Conservation (phyloP, 2,888 invertebrate genomes). For the Ophioninae sp. region DNA sequence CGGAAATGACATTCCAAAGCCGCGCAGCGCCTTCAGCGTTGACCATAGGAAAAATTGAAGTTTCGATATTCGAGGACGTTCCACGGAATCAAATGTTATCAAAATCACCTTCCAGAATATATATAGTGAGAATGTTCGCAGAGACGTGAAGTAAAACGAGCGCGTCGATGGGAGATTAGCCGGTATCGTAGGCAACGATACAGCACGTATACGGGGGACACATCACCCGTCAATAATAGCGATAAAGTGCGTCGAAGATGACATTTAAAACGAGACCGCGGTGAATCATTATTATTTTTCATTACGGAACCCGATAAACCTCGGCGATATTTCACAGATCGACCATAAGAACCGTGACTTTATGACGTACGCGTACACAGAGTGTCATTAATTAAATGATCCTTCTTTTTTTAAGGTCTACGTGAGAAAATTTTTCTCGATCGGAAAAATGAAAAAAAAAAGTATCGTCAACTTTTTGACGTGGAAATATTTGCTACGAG, state of each 20-base stretch:
- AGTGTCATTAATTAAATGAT: not conserved
- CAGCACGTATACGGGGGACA: not conserved
- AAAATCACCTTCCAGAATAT: too few relatives aligned
- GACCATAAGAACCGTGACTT: not conserved
- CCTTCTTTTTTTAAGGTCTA: not conserved
- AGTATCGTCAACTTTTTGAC: not conserved
- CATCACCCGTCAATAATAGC: not conserved
- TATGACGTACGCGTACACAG: not conserved
- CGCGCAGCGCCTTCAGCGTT: too few relatives aligned
- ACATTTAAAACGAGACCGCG: slow-evolving; percentile 9
- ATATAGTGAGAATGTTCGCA: not conserved
- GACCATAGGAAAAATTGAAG: too few relatives aligned
- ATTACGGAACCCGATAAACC: not conserved
- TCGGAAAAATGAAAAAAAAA: not conserved
- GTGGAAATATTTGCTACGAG: not conserved
- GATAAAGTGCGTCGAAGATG: not conserved
- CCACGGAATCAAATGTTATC: too few relatives aligned
- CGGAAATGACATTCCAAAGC: too few relatives aligned
- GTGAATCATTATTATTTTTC: slow-evolving; percentile 20
- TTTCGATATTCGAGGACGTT: too few relatives aligned
- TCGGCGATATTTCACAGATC: not conserved
- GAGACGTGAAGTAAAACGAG: not conserved
- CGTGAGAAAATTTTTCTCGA: not conserved
- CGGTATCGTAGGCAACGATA: not conserved
- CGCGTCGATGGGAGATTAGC: not conserved